Base-by-base conservation (phyloP, 2,113 vertebrate species). In the Pterocles gutturalis region DNA sequence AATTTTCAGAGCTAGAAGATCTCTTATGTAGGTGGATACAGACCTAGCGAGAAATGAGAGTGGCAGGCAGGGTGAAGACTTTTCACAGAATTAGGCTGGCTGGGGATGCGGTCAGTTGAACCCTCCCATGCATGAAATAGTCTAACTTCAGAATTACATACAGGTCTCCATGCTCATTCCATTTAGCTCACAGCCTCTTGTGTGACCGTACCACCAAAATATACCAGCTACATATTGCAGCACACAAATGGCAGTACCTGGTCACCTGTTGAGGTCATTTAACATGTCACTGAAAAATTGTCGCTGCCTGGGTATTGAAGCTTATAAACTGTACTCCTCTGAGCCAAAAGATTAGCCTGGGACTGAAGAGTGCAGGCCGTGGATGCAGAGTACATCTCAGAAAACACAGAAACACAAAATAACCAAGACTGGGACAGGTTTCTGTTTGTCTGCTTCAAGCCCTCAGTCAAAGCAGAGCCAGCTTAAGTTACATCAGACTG, bases 31-130 rank as follows among this genome's bases (percentile, higher is more conserved):
- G 65, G 10, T 19, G 5, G 24, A 60, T 62, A 57, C 1, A 10
- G 20, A 28, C 11, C 31, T 53, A 38, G 26, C 0, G 0, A 82
- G 29, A 34, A 79, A 49, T 6, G 4, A 71, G 4, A 84, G 25
- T 0, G 10, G 49, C 12, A 31, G 3, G 10, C 14, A 7, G 38
- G 20, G 45, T 33, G 41, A 51, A 38, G 17, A 31, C 12, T 79
- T 75, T 78, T 69, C 48, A 69, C 24, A 69, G 55, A 48, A 71
- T 33, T 84, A 38, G 26, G 9, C 13, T 28, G 38, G 20, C 12
- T 43, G 11, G 4, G 17, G 17, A 87, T 64, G 29, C 1, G 0
- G 8, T 33, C 36, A 38, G 17, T 21, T 5, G 2, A 57, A 24
- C 5, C 5, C 11, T 60, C 11, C 6, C 19, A 28, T 22, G 16